A percentile compares a stretch with the other conserved stretches of the same genome.
These are phyloP conservation scores for Xestoiulus laeticollis DNA, from an alignment of 2,888 invertebrate species.

Conservation along the genomic window DNA sequence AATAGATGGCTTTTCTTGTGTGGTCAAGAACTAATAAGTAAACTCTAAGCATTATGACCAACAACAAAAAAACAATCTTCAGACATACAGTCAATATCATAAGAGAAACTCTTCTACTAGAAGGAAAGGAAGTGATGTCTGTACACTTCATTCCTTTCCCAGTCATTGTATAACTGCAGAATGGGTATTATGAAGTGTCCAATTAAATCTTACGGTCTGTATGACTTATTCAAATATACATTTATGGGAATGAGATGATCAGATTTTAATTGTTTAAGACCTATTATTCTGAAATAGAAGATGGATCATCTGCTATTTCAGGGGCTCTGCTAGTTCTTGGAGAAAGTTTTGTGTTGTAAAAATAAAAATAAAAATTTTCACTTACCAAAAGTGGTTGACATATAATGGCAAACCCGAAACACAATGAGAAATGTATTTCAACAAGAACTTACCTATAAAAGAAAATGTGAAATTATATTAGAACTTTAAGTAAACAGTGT, in stretches of 20 bases:
- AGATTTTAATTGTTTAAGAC: neutral
- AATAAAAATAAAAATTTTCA: neutral
- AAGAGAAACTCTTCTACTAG: neutral
- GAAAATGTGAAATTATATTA: neutral
- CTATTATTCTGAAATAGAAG: too few species aligned
- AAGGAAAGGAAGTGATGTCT: neutral
- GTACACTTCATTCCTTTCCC: neutral
- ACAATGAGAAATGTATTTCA: neutral
- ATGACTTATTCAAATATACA: neutral
- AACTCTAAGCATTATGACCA: neutral
- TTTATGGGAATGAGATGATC: neutral
- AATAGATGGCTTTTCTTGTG: neutral
- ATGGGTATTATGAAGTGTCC: neutral
- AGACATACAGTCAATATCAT: neutral
- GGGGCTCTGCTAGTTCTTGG: too few species aligned
- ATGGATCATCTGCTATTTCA: too few species aligned
- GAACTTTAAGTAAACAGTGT: neutral
- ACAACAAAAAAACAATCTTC: neutral
- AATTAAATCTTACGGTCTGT: neutral
- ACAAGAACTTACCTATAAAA: neutral
- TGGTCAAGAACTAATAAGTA: conserved; percentile 18
- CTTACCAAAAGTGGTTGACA: neutral
- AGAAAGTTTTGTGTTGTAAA: too few species aligned
- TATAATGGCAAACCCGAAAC: neutral
- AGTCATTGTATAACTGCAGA: neutral